Evolutionary conservation across 1,140 invertebrate species (phyloP).

Genomic region (Berghia stephanieae): DNA sequence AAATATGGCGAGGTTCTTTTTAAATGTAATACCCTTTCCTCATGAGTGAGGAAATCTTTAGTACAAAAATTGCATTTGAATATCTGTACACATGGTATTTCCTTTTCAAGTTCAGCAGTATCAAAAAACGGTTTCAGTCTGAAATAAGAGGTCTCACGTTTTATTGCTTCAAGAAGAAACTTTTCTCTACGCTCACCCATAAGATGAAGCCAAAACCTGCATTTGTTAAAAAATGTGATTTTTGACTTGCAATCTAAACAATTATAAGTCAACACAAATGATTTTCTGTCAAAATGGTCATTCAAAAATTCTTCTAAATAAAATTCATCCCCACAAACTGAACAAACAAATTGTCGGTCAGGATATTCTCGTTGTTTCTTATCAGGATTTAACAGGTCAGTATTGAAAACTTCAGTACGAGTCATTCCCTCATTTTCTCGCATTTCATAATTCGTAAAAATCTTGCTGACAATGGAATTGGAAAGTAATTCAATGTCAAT

Average conservation of each 20-base stretch:
- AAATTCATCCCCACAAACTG: constrained; percentile 20
- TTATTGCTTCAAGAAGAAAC: background rate
- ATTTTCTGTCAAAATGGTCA: background rate
- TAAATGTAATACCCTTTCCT: background rate
- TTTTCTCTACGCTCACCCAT: background rate
- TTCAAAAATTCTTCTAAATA: background rate
- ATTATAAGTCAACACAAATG: background rate
- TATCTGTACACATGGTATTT: background rate
- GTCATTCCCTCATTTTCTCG: too few species aligned
- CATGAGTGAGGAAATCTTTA: background rate
- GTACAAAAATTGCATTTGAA: background rate
- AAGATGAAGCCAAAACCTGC: constrained; percentile 15
- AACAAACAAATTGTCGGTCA: background rate
- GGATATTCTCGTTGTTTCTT: too few species aligned
- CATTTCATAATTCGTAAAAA: too few species aligned
- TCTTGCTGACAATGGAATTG: too few species aligned
- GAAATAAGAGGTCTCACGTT: background rate
- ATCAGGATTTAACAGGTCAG: too few species aligned
- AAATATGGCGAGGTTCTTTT: background rate
- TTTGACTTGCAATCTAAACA: constrained; percentile 1
- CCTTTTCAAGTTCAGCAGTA: background rate
- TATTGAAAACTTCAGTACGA: too few species aligned
- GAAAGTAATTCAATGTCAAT: too few species aligned
- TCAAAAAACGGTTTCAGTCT: background rate
- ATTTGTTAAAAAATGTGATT: constrained; percentile 27